Percentiles rank a stretch among this genome's conserved stretches.
Evolutionary conservation across 2,888 invertebrate species (phyloP).

Genomic region (Sarcophaga caerulescens): DNA sequence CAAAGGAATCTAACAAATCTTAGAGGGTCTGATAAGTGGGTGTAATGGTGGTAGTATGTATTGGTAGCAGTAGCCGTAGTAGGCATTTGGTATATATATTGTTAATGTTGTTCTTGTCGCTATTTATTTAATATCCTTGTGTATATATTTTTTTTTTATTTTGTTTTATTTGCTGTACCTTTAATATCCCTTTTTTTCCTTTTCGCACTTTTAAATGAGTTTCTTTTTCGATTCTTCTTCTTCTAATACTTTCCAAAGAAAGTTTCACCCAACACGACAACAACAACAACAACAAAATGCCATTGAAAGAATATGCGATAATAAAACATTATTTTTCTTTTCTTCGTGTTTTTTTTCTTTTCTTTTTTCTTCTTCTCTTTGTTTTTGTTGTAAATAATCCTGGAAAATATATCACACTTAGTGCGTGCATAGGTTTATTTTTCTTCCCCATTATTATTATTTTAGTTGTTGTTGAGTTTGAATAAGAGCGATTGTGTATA

Average conservation of each 20-base stretch:
- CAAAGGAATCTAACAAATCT: slow-evolving; percentile 14
- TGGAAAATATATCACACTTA: slow-evolving; percentile 82
- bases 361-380: not conserved
- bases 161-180: slow-evolving; percentile 59
- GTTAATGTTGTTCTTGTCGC: slow-evolving; percentile 30
- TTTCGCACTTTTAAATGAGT: slow-evolving; percentile 66
- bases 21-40: not conserved
- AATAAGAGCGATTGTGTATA: slow-evolving; percentile 34
- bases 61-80: not conserved
- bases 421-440: slow-evolving; percentile 71
- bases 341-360: not conserved
- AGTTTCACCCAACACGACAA: slow-evolving; percentile 51
- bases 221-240: slow-evolving; percentile 52
- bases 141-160: slow-evolving; percentile 38
- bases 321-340: slow-evolving; percentile 63
- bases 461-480: slow-evolving; percentile 24
- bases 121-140: slow-evolving; percentile 58
- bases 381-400: slow-evolving; percentile 78
- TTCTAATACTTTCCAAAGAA: slow-evolving; percentile 43
- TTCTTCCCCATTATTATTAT: slow-evolving; percentile 19
- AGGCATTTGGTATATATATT: slow-evolving; percentile 29
- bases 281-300: slow-evolving; percentile 45
- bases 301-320: slow-evolving; percentile 57
- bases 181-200: slow-evolving; percentile 62
- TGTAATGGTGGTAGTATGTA: not conserved